Conservation (phyloP, 1,140 invertebrate genomes). For the Anthonomus grandis region DNA sequence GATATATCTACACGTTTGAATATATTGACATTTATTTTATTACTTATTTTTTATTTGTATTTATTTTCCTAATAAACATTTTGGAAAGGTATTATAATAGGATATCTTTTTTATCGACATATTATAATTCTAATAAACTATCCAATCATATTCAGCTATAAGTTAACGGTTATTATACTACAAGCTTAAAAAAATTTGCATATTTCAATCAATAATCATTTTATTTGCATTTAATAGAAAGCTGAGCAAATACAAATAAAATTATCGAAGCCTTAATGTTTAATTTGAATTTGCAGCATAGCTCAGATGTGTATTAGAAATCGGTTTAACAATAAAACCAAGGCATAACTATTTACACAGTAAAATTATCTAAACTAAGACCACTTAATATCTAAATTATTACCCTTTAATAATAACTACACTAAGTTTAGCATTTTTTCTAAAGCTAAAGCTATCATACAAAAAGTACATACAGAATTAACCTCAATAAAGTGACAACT, state of each 20-base stretch:
- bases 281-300: no score
- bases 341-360: slow-evolving; percentile 7
- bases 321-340: slow-evolving; percentile 8
- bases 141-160: slow-evolving; percentile 10
- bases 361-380: slow-evolving; percentile 7
- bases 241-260: no score
- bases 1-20: no score
- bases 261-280: no score
- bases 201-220: slow-evolving; percentile 3
- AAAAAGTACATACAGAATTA: not conserved
- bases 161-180: slow-evolving; percentile 10
- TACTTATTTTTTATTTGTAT: no score
- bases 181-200: slow-evolving; percentile 4
- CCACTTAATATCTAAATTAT: not conserved
- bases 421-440: not conserved
- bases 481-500: not conserved
- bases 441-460: not conserved
- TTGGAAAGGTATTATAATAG: no score
- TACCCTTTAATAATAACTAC: not conserved
- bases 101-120: no score
- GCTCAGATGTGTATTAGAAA: no score
- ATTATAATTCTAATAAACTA: no score
- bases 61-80: no score
- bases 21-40: no score
- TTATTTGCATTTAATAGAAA: not conserved